Base-by-base conservation (phyloP, 2,888 invertebrate species). In the Pharmacophagus antenor region DNA sequence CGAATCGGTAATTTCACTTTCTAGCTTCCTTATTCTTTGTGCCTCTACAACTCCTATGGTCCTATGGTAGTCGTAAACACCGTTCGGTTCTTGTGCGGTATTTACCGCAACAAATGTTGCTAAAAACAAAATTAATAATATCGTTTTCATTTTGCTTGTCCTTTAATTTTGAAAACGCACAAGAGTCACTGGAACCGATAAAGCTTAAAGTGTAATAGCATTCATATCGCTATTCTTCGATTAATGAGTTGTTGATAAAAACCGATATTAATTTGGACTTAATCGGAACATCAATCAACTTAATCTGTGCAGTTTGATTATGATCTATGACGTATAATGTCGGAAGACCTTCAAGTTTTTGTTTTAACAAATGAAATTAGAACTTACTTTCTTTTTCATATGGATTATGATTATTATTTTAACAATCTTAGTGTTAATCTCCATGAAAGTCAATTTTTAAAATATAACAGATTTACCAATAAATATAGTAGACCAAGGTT, bases 1-100 rank as follows among this genome's bases (percentile, higher is more conserved):
- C 6, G 50, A 53, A 20, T 64, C 58, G 18, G 54, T 58, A 15
- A 70, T 56, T 58, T 69, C 69, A 59, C 63, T 66, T 70, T 80
- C 80, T 17, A 68, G 47, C 52, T 69, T 65, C 50, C 64, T 68
- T 49, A 80, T 73, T 61, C 65, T 73, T 1, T 62, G 62, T n/a
- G 77, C 77, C 67, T 71, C 68, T 37, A 70, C 70, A 54, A 77
- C 72, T 61, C 79, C 77, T 48, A 68, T 58, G 41, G 59, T 74
- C 49, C 62, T 64, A 51, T 73, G 76, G 61, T 78, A 80, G 47
- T 76, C 67, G 44, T 68, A 77, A 44, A 73, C 70, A 31, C 74
- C 70, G 64, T 66, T 62, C 53, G 47, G 53, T 41, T 64, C 58
- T 15, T 64, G 68, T n/a, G 62, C 48, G 41, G 65, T 63, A 25